phyloP scores from a whole-genome alignment of 2,797 vertebrate species.

The Tapirus indicus region DNA sequence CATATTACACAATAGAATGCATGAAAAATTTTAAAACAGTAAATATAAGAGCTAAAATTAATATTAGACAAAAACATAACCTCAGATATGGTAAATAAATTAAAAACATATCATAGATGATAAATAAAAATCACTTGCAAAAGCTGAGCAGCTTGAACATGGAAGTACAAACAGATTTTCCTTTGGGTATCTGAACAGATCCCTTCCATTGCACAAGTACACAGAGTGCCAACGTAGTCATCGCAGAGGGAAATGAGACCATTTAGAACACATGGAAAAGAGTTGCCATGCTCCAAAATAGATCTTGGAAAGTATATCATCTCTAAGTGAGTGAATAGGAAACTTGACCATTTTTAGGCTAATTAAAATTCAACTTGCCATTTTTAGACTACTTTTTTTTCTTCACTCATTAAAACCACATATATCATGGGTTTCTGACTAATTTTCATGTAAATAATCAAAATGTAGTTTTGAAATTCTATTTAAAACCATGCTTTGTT shows the following conservation, averaged over 20 bases:
- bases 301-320: slow-evolving; percentile 81
- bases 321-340: slow-evolving; percentile 80
- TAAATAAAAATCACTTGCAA: slow-evolving; percentile 29
- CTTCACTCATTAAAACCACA: slow-evolving; percentile 61
- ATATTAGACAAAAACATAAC: slow-evolving; percentile 32
- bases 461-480: slow-evolving; percentile 34
- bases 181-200: background rate
- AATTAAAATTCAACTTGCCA: slow-evolving; percentile 73
- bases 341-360: slow-evolving; percentile 82
- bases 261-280: slow-evolving; percentile 70
- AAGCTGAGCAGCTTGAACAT: background rate
- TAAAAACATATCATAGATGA: background rate
- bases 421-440: slow-evolving; percentile 71
- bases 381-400: slow-evolving; percentile 63
- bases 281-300: slow-evolving; percentile 74
- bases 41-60: slow-evolving; percentile 7
- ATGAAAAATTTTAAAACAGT: background rate
- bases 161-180: slow-evolving; percentile 53
- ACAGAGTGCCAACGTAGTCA: slow-evolving; percentile 51
- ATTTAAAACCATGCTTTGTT: background rate
- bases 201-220: background rate
- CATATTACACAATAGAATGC: background rate
- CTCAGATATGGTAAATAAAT: background rate
- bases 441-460: slow-evolving; percentile 65
- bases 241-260: slow-evolving; percentile 66